Evolutionary conservation across 1,140 invertebrate species (phyloP), one percentile per base, ranked within the genome.

Genomic region (Aphelinus atriplicis): DNA sequence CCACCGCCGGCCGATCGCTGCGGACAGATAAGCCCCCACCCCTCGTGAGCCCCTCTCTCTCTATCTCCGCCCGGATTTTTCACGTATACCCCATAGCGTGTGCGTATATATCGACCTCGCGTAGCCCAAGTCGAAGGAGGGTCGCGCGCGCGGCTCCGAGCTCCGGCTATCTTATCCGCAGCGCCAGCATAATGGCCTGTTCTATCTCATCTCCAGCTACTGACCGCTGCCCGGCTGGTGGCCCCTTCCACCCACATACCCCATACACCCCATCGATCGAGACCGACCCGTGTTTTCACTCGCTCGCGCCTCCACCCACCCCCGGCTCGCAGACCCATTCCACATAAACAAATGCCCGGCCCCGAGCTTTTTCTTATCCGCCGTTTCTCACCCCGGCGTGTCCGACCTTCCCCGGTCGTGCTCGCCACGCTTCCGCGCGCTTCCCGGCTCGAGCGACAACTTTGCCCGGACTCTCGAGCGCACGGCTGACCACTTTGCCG

Each of bases 111-210:
- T 86, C 86, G 82, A 71, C 50, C 50, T 71, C 63, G 53, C 7
- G 45, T 43, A 71, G 48, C 77, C 75, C 58, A 77, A 78, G 77
- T 81, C 80, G 79, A 80, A 84, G 84, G 79, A 76, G 78, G 71
- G 78, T 78, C 62, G 69, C 46, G 79, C 80, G 78, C 6, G 3
- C 1, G 5, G 50, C 43, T 4, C 10, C 26, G 26, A 26, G 42
- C 82, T 84, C 81, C 82, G 83, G 82, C 84, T 87, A 88, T 88
- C 86, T 88, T 88, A 88, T 88, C 87, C 80, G 7, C 46, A 7
- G 60, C 26, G 82, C 75, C 75, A 76, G 79, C 83, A 85, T 88
- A 87, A 88, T 87, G 84, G 85, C 84, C 82, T 82, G 84, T 84
- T 87, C 85, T 88, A 88, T 88, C 85, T 87, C 86, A 87, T 87